Evolutionary conservation across 2,113 vertebrate genomes (phyloP), one percentile per base, ranked within the genome.

Genomic region (Noturus placidus): DNA sequence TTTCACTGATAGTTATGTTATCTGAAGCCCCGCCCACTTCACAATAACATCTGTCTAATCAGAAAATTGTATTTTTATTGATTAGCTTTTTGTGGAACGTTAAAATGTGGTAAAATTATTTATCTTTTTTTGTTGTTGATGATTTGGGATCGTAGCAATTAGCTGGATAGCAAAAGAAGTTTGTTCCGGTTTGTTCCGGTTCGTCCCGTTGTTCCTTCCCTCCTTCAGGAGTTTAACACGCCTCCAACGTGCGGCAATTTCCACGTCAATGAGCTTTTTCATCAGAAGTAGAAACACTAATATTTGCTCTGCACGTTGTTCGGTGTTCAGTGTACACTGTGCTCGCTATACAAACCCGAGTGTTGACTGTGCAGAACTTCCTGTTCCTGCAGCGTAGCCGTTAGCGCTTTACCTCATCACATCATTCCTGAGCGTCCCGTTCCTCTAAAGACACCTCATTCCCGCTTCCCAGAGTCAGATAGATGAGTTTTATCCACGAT

Each of bases 371-470:
- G 56, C 79, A 38, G 20, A 25, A 59, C 54, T 35, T 59, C 56
- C 69, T 59, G 83, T 74, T 85, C 67, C 83, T 59, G 52, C 35
- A 42, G 54, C 54, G 25, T 59, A 27, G 69, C 54, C 54, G 56
- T 38, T 61, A 42, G 57, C 56, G 54, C 69, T 59, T 59, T 59
- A 69, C 83, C 69, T 85, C 84, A 85, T 85, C 74, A 82, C 27
- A n/a, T 72, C 67, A 65, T 70, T 82, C 74, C 79, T 70, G 86
- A 87, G 27, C 25, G 27, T 72, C 69, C 86, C 54, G 20, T 74
- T 82, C 65, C 80, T 61, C 79, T 59, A 46, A 72, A 82, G 79
- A 87, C 79, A 25, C 79, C 86, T 65, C 79, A 22, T 87, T 82
- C 65, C 52, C 33, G 14, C 46, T 3, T 42, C 63, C 63, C 35